phyloP scores from a whole-genome alignment of 2,888 invertebrate genomes.

The Capitulum mitella region DNA sequence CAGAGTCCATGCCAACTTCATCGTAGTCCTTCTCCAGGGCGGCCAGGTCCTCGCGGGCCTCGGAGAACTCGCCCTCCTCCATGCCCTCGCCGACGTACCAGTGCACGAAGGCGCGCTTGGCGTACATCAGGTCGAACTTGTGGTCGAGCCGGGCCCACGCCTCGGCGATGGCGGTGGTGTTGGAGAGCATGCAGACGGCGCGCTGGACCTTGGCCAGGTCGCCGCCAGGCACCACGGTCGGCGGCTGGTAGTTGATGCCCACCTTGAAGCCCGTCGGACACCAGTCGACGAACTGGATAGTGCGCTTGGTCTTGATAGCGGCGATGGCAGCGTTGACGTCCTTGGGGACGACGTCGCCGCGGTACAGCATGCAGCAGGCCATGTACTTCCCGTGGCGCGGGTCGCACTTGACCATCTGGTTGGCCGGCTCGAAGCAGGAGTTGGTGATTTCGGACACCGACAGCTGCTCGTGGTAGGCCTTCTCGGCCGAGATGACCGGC shows the following conservation, averaged over 20 bases:
- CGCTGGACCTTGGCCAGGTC: constrained; percentile 44
- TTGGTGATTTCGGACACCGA: constrained; percentile 47
- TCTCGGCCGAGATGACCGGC: constrained; percentile 39
- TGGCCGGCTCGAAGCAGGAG: constrained; percentile 57
- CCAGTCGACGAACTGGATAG: constrained; percentile 93
- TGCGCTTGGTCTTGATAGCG: constrained; percentile 88
- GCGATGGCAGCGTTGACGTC: constrained; percentile 94
- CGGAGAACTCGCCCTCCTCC: constrained; percentile 84
- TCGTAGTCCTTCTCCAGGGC: constrained; percentile 60
- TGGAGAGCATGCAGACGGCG: constrained; percentile 59
- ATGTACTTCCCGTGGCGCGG: constrained; percentile 82
- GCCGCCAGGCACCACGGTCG: constrained; percentile 41
- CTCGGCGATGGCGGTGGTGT: constrained; percentile 93
- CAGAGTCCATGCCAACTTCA: constrained; percentile 37
- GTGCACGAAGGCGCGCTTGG: constrained; percentile 79
- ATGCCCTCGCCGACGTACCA: constrained; percentile 73
- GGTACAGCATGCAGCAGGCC: constrained; percentile 48
- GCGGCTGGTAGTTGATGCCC: constrained; percentile 48
- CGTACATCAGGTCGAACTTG: constrained; percentile 74
- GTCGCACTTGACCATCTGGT: constrained; percentile 90
- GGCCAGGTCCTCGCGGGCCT: constrained; percentile 76
- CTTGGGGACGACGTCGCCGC: constrained; percentile 91
- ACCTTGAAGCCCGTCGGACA: constrained; percentile 79
- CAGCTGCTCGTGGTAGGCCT: constrained; percentile 40
- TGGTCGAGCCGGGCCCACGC: constrained; percentile 72